Percentiles rank a stretch among this genome's conserved stretches.
Evolutionary conservation across 2,888 invertebrate species (phyloP).

Genomic region (Eledone cirrhosa): DNA sequence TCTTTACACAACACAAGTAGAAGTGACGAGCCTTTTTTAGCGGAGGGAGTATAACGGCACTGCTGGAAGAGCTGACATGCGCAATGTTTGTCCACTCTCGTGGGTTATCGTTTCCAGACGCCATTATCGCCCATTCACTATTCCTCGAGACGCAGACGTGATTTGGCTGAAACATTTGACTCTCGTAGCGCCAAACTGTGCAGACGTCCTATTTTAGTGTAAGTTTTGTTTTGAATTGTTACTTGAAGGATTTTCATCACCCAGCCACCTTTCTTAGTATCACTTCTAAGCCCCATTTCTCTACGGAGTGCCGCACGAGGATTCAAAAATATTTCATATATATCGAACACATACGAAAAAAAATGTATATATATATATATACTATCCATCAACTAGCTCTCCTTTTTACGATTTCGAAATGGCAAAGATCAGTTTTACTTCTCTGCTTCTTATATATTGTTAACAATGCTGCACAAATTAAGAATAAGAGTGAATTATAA

Average conservation of each 20-base stretch:
- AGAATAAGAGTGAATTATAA: no score
- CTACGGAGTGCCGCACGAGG: background rate
- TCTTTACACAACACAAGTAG: no score
- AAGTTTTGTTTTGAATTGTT: conserved; percentile 19
- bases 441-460: no score
- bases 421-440: no score
- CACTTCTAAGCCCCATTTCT: background rate
- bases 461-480: no score
- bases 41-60: background rate
- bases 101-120: conserved; percentile 60
- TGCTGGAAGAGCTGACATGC: conserved; percentile 43
- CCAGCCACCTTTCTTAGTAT: background rate
- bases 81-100: conserved; percentile 62
- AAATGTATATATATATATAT: no score
- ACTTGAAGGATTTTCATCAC: conserved; percentile 9
- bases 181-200: conserved; percentile 40
- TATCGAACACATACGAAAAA: conserved; percentile 4
- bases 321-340: background rate
- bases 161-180: conserved; percentile 52
- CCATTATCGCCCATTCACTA: conserved; percentile 55
- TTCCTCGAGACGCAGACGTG: conserved; percentile 61
- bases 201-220: conserved; percentile 30
- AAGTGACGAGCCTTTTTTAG: no score
- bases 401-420: no score
- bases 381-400: no score